Evolutionary conservation across 1,140 invertebrate genomes (phyloP), one percentile per base, ranked within the genome.

Genomic region (Eueides isabella): DNA sequence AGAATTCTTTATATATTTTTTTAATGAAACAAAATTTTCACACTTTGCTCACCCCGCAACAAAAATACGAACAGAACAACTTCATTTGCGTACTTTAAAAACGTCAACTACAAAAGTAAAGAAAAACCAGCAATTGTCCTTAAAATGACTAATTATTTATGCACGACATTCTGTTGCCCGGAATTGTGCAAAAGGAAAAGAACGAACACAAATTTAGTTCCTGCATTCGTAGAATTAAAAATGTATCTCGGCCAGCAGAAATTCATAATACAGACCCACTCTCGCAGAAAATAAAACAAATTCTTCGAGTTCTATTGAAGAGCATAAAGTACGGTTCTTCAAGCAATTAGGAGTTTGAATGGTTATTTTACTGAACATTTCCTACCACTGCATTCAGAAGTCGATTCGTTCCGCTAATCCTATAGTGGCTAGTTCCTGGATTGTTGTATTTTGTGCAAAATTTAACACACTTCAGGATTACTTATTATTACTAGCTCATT

Each of bases 281-380:
- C 66, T 33, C 67, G 28, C 16, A 29, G 30, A 69, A 65, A 74
- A 69, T 64, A 74, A 67, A 62, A 41, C 31, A 74, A 74, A 65
- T 65, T 35, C 41, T 41, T 69, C 29, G 48, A 74, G 62, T 61
- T 64, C 61, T 41, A 68, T 41, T 65, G 66, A 67, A 35, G 16
- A 65, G 68, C 62, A 73, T 61, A 69, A 77, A 77, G 75, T 72
- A 77, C 44, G 64, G 66, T 67, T 48, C 63, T 71, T 64, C 35
- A 19, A 33, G 76, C 76, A 77, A 77, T 77, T 77, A 77, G 67
- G 48, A 33, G 35, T 74, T 71, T 75, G 29, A 67, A 75, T 71
- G 69, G 41, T 64, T 63, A 63, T 61, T 74, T 67, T 30, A 30
- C 68, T 41, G 48, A 74, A 65, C 65, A 71, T 74, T 77, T 61